Evolutionary conservation across 2,888 invertebrate species (phyloP).

Genomic region (Tanytarsus gracilentus): DNA sequence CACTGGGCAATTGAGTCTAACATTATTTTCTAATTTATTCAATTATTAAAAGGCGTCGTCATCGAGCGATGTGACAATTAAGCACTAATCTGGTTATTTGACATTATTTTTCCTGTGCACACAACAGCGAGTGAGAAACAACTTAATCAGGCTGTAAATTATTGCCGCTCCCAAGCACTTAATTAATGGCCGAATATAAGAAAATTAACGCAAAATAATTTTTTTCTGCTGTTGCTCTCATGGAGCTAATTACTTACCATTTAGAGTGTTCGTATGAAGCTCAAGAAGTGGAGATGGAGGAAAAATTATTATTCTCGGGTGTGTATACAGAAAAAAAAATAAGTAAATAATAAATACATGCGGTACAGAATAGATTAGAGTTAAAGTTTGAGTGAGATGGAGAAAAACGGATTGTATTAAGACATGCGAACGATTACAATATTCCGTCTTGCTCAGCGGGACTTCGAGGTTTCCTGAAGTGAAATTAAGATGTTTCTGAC

Average conservation of each 20-base stretch:
- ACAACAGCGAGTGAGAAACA: not conserved
- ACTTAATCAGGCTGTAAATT: not conserved
- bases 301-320: not conserved
- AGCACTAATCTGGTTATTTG: constrained; percentile 18
- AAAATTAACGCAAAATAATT: constrained; percentile 1
- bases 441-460: constrained; percentile 17
- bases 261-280: not conserved
- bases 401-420: constrained; percentile 8
- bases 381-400: no score
- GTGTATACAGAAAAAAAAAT: not conserved
- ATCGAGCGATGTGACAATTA: constrained; percentile 9
- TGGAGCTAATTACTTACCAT: constrained; percentile 5
- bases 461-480: constrained; percentile 11
- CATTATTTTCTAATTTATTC: not conserved
- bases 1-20: no score
- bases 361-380: constrained; percentile 15
- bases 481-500: constrained; percentile 26
- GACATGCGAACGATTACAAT: constrained; percentile 6
- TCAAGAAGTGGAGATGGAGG: not conserved
- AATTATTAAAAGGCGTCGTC: not conserved
- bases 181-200: not conserved
- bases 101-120: constrained; percentile 7
- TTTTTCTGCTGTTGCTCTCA: not conserved
- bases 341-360: not conserved
- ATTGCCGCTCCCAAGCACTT: not conserved